A percentile compares a stretch with the other conserved stretches of the same genome.
phyloP scores from a whole-genome alignment of 1,140 invertebrate genomes.

The Tetramorium simillimum region DNA sequence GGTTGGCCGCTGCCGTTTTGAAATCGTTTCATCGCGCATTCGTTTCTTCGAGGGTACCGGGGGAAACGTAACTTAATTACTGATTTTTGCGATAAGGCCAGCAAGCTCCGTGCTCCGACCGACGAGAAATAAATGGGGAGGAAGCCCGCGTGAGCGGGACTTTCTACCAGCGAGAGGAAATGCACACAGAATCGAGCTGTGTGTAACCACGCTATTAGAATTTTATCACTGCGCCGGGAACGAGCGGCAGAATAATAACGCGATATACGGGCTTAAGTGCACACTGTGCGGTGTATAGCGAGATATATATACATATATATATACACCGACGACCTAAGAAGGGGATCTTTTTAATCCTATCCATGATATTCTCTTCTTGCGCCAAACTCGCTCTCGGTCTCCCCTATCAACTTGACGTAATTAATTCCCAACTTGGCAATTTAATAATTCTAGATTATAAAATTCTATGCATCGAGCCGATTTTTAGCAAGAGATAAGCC shows the following conservation, averaged over 20 bases:
- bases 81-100: slow-evolving; percentile 74
- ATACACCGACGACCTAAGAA: not conserved
- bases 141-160: not conserved
- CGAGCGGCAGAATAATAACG: slow-evolving; percentile 42
- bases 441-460: slow-evolving; percentile 24
- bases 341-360: not conserved
- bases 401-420: slow-evolving; percentile 26
- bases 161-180: slow-evolving; percentile 11
- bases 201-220: slow-evolving; percentile 38
- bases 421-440: slow-evolving; percentile 29
- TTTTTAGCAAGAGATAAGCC: not conserved
- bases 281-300: not conserved
- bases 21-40: slow-evolving; percentile 57
- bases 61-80: slow-evolving; percentile 76
- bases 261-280: slow-evolving; percentile 8
- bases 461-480: not conserved
- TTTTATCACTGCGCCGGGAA: slow-evolving; percentile 41
- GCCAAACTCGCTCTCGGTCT: not conserved
- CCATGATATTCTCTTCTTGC: not conserved
- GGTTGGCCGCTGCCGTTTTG: slow-evolving; percentile 40
- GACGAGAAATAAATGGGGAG: slow-evolving; percentile 29
- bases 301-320: slow-evolving; percentile 3
- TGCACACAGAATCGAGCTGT: slow-evolving; percentile 17
- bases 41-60: slow-evolving; percentile 5
- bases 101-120: slow-evolving; percentile 5